phyloP scores from a whole-genome alignment of 2,888 invertebrate genomes.

The Heliconius sara region DNA sequence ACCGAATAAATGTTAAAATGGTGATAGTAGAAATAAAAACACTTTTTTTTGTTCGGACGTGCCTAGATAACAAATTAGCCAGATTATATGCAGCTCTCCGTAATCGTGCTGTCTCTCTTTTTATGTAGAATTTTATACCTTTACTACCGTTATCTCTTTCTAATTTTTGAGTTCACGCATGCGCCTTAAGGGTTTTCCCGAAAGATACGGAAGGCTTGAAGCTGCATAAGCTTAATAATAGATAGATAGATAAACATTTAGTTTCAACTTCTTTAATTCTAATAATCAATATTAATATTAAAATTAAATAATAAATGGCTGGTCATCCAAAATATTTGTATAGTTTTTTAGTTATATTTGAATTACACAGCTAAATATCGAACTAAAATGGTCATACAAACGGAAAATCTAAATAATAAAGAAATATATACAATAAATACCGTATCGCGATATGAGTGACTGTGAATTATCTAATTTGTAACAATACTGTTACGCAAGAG shows the following conservation, averaged over 20 bases:
- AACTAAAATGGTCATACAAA: background rate
- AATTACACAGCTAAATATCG: background rate
- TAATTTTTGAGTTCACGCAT: slow-evolving; percentile 72
- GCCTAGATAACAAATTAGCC: slow-evolving; percentile 72
- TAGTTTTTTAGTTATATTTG: no score
- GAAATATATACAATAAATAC: slow-evolving; percentile 19
- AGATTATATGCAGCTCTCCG: slow-evolving; percentile 68
- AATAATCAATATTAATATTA: background rate
- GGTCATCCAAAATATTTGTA: background rate
- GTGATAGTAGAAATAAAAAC: slow-evolving; percentile 37
- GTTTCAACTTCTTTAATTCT: background rate
- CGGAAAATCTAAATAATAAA: background rate
- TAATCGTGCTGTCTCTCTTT: slow-evolving; percentile 57
- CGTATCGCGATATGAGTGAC: slow-evolving; percentile 14
- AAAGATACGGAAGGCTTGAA: slow-evolving; percentile 72
- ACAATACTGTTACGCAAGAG: slow-evolving; percentile 81
- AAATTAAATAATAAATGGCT: background rate
- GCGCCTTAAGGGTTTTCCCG: slow-evolving; percentile 72
- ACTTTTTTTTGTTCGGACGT: slow-evolving; percentile 67
- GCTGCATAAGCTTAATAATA: slow-evolving; percentile 66
- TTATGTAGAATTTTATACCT: slow-evolving; percentile 41
- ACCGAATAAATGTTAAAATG: slow-evolving; percentile 34
- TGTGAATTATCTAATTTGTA: slow-evolving; percentile 58
- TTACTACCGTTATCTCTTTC: slow-evolving; percentile 58
- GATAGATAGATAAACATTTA: slow-evolving; percentile 3